phyloP scores from a whole-genome alignment of 2,888 invertebrate genomes.

The Leptothorax acervorum region DNA sequence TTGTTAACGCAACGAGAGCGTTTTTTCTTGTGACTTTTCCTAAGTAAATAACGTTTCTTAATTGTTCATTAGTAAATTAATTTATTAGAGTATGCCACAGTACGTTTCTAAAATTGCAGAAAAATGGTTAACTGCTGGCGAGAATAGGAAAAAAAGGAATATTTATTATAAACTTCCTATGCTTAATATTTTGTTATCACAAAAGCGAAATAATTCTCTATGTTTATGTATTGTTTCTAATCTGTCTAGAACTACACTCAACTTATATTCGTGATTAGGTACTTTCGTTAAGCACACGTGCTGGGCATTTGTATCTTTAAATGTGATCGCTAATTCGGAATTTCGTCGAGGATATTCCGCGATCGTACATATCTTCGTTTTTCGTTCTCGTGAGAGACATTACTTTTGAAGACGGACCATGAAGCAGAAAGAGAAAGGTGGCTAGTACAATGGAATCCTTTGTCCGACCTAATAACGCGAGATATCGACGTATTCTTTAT shows the following conservation, averaged over 20 bases:
- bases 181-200: neutral
- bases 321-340: conserved; percentile 25
- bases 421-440: conserved; percentile 59
- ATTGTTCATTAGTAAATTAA: neutral
- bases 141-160: neutral
- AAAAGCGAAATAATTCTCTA: neutral
- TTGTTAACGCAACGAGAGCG: neutral
- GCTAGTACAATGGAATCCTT: conserved; percentile 71
- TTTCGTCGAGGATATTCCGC: conserved; percentile 16
- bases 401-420: conserved; percentile 57
- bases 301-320: neutral
- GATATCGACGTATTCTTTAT: conserved; percentile 67
- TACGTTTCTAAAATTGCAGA: neutral
- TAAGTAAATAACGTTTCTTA: neutral
- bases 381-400: conserved; percentile 60
- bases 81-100: neutral
- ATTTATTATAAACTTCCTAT: neutral
- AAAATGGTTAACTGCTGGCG: neutral
- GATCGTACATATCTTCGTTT: conserved; percentile 39
- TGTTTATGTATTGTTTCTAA: neutral
- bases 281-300: too few species aligned
- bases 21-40: neutral
- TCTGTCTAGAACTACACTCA: neutral
- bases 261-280: neutral
- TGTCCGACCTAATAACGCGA: conserved; percentile 74